Evolutionary conservation across 2,888 invertebrate species (phyloP).

Genomic region (Lapara coniferarum): DNA sequence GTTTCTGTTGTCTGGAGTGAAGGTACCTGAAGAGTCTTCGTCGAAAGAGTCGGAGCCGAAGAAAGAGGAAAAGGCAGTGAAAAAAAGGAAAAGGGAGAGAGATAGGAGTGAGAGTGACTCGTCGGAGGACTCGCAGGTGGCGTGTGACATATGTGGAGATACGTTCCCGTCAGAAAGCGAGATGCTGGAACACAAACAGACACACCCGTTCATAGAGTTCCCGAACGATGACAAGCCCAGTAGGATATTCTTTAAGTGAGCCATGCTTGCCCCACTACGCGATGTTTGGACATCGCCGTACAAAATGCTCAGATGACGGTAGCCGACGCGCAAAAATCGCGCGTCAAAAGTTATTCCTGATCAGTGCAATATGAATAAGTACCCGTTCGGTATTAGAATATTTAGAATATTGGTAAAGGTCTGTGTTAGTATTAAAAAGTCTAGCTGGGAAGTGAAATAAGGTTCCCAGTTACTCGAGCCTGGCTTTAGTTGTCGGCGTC

Average conservation of each 20-base stretch:
- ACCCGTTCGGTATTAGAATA: too few species aligned
- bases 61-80: conserved; percentile 53
- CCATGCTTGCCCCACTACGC: conserved; percentile 26
- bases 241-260: conserved; percentile 57
- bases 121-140: conserved; percentile 39
- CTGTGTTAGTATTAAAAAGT: too few species aligned
- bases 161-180: conserved; percentile 59
- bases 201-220: conserved; percentile 78
- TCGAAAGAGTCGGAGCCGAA: conserved; percentile 49
- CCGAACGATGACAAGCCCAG: conserved; percentile 77
- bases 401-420: too few species aligned
- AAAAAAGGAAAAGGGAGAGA: conserved; percentile 52
- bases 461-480: too few species aligned
- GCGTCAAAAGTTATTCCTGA: too few species aligned
- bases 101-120: conserved; percentile 36
- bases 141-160: conserved; percentile 78
- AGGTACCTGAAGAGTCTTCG: conserved; percentile 52
- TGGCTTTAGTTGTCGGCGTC: too few species aligned
- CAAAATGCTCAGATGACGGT: not conserved
- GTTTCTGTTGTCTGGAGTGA: conserved; percentile 65
- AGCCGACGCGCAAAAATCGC: not conserved
- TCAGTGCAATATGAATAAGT: too few species aligned
- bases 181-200: conserved; percentile 75
- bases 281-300: conserved; percentile 9
- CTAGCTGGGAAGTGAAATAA: too few species aligned